Conservation (phyloP, 2,888 invertebrate species). For the Brenthis hecate region DNA sequence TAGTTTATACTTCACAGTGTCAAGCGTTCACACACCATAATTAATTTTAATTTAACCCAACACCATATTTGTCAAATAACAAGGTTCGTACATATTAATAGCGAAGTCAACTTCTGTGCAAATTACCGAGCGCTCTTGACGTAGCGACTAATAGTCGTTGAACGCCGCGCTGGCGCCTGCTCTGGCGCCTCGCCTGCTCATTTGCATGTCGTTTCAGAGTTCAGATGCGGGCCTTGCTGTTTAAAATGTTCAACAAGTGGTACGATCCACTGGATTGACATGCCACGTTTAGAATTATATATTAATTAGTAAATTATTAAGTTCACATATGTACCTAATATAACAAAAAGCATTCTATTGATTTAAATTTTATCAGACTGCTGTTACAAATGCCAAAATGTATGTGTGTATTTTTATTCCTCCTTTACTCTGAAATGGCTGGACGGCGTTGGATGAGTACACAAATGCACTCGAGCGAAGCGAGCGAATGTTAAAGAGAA, state of each 20-base stretch:
- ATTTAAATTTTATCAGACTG: too few relatives aligned
- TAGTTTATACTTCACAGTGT: background rate
- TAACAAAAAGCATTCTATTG: too few relatives aligned
- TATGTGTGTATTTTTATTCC: too few relatives aligned
- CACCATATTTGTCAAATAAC: constrained; percentile 23
- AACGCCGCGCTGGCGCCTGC: constrained; percentile 53
- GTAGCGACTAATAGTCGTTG: constrained; percentile 52
- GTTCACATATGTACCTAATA: too few relatives aligned
- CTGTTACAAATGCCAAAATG: too few relatives aligned
- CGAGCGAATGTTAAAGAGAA: background rate
- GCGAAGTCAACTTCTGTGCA: constrained; percentile 29
- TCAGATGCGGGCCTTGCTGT: constrained; percentile 45
- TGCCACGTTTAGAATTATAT: background rate
- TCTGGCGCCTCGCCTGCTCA: constrained; percentile 61
- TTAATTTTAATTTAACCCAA: constrained; percentile 21
- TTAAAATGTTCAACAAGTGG: constrained; percentile 41
- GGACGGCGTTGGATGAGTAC: too few relatives aligned
- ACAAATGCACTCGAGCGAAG: too few relatives aligned
- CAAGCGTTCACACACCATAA: background rate
- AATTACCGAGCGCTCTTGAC: constrained; percentile 42
- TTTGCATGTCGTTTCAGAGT: constrained; percentile 64
- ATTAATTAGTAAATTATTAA: background rate
- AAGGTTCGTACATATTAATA: constrained; percentile 33
- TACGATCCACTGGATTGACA: constrained; percentile 26
- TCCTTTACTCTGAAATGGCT: too few relatives aligned